Base-by-base conservation (phyloP, 2,113 vertebrate species). In the Tetraodon nigroviridis region DNA sequence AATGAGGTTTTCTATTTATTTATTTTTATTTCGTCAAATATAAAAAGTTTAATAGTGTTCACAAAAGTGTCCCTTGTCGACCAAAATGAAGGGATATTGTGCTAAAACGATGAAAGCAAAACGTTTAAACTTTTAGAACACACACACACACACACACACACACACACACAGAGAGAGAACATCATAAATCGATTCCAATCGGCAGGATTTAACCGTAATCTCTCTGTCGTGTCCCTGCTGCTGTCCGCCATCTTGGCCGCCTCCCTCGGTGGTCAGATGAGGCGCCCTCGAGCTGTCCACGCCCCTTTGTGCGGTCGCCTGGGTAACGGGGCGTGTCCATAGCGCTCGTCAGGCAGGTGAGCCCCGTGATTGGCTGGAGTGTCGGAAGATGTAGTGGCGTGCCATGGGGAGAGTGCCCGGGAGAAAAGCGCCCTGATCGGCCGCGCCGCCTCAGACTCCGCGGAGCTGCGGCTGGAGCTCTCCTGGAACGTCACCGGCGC, bases 321-420 rank as follows among this genome's bases (percentile, higher is more conserved):
- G 22, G 77, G 73, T 51, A 83, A 80, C 84, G 64, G 71, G 84
- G 87, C 75, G 81, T 75, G 81, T 73, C 2, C n/a, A 57, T 17
- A 2, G 37, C 52, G 56, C 51, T 58, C 6, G 58, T 32, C 48
- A 16, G 60, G 42, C 61, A 54, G 59, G 40, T 55, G 55, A 27
- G 17, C 19, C 22, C 40, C 22, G 20, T 72, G 78, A 91, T 91
- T 90, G 89, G 90, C 72, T 80, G 42, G 14, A 2, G 50, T 7
- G 58, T 83, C 71, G 58, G 56, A 32, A 79, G 89, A 91, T 80
- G 86, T 48, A 64, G 48, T 12, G 73, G 80, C 88, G 74, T 78
- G 52, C 86, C 82, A 89, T 89, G 54, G 18, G 51, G 2, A 29
- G 42, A 19, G 24, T 6, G n/a, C 58, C 58, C 56, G n/a, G n/a